These are phyloP conservation scores for Pachyseris speciosa DNA, from an alignment of 64 coral and sea anemone genomes.

Conservation along the genomic window DNA sequence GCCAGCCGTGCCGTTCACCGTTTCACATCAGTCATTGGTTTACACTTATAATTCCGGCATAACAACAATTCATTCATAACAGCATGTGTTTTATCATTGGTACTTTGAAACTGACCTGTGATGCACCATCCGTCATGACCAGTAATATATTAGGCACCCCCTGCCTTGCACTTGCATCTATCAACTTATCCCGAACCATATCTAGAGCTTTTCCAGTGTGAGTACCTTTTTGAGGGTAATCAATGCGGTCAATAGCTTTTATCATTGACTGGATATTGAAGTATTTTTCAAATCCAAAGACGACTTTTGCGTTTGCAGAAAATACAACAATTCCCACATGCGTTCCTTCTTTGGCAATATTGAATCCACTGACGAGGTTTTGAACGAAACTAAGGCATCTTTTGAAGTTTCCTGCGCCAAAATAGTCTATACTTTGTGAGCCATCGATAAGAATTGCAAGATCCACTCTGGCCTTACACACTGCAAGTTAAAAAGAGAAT, in stretches of 20 bases:
- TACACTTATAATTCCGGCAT: too few relatives aligned
- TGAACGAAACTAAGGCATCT: slow-evolving; percentile 71
- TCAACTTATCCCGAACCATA: slow-evolving; percentile 22
- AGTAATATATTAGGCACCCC: slow-evolving; percentile 65
- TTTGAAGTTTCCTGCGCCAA: slow-evolving; percentile 55
- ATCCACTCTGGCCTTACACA: slow-evolving; percentile 77
- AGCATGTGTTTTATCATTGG: too few relatives aligned
- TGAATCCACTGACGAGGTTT: slow-evolving; percentile 50
- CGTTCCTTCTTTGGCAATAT: slow-evolving; percentile 62
- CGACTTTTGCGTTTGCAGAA: slow-evolving; percentile 1
- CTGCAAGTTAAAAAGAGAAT: slow-evolving; percentile 10
- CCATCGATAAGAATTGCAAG: slow-evolving; percentile 77
- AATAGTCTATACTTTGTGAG: slow-evolving; percentile 72
- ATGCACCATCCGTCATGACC: slow-evolving; percentile 67
- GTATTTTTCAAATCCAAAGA: slow-evolving; percentile 55
- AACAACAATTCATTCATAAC: too few relatives aligned
- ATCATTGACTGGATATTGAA: slow-evolving; percentile 24
- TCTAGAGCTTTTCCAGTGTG: slow-evolving; percentile 56
- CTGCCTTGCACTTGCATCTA: slow-evolving; percentile 54
- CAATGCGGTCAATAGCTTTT: slow-evolving; percentile 37
- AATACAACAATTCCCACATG: slow-evolving; percentile 74
- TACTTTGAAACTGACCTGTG: neutral
- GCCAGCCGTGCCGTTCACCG: too few relatives aligned
- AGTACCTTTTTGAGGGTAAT: slow-evolving; percentile 56
- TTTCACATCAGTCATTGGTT: too few relatives aligned